Evolutionary conservation across 2,113 vertebrate species (phyloP).

Genomic region (Pluvianellus socialis): DNA sequence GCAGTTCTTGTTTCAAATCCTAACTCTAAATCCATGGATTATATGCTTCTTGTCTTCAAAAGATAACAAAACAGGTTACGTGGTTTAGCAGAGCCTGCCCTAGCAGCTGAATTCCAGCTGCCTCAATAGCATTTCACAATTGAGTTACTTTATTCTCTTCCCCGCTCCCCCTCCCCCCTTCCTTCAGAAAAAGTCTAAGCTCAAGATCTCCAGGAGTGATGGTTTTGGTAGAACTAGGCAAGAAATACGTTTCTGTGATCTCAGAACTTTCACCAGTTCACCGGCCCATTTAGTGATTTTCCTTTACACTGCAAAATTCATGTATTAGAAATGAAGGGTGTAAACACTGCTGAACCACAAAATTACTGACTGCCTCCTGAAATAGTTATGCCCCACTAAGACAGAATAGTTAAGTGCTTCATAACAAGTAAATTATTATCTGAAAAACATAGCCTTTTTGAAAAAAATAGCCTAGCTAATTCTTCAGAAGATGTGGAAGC

Average conservation of each 20-base stretch:
- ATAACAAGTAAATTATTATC: background rate
- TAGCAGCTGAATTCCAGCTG: background rate
- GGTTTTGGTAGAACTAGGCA: background rate
- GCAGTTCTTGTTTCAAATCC: background rate
- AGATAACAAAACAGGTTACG: background rate
- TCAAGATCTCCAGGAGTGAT: background rate
- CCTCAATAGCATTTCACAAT: background rate
- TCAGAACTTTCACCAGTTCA: background rate
- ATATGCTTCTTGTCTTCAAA: background rate
- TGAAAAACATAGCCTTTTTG: background rate
- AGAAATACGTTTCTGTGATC: background rate
- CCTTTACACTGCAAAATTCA: background rate
- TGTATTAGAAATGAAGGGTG: background rate
- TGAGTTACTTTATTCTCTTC: background rate
- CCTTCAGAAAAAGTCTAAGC: background rate
- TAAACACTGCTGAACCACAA: background rate
- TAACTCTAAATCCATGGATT: background rate
- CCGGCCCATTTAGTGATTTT: background rate
- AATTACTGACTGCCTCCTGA: background rate
- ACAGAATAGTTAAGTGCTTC: background rate
- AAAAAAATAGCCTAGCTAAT: background rate
- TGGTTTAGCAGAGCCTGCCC: background rate
- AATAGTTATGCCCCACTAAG: background rate
- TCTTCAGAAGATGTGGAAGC: background rate
- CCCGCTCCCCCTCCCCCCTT: background rate